Evolutionary conservation across 2,797 vertebrate genomes (phyloP).

Genomic region (Mionectes olivaceus): DNA sequence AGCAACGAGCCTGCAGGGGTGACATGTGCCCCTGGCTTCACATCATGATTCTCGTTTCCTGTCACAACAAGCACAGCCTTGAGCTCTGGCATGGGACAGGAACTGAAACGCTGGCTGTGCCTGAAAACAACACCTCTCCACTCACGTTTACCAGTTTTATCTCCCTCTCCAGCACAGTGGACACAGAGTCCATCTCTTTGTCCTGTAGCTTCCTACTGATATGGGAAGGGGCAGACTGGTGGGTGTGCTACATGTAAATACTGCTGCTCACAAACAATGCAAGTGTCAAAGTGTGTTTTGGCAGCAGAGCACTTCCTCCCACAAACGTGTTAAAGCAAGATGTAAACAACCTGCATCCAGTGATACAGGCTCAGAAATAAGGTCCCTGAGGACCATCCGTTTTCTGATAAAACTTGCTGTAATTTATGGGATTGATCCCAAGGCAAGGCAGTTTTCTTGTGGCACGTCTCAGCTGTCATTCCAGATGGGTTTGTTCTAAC

Average conservation of each 20-base stretch:
- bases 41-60: neutral
- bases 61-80: neutral
- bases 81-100: neutral
- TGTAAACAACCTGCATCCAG: neutral
- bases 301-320: constrained; percentile 35
- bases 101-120: neutral
- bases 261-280: neutral
- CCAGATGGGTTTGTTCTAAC: neutral
- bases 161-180: neutral
- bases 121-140: neutral
- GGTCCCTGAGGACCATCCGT: neutral
- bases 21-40: neutral
- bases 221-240: neutral
- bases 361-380: neutral
- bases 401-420: neutral
- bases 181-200: neutral
- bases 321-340: neutral
- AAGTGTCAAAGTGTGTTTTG: neutral
- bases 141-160: neutral
- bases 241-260: neutral
- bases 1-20: neutral
- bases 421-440: neutral
- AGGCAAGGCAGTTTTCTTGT: neutral
- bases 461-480: neutral
- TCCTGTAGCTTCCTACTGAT: neutral